Evolutionary conservation across 2,113 vertebrate genomes (phyloP), one percentile per base, ranked within the genome.

Genomic region (Ophiodon elongatus): DNA sequence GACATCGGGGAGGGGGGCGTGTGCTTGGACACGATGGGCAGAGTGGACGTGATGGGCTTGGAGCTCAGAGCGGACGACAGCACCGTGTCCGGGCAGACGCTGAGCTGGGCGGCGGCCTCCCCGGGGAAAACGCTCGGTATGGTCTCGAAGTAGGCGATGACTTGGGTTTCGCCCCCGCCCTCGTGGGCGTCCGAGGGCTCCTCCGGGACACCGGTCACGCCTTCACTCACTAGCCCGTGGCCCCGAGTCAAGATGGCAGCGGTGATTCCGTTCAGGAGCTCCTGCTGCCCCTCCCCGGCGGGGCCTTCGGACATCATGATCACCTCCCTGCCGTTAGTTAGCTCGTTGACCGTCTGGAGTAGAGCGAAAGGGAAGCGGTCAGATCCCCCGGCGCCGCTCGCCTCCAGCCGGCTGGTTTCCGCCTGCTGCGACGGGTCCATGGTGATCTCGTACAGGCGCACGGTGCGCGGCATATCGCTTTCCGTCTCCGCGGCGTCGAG

Each of bases 1-100:
- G 83, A 85, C 1, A 69, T 4, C 1, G 85, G 45, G 0, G 87
- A 11, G 0, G 89, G 52, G 0, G 83, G 8, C 1, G 57, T 31
- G 1, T 95, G 91, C 64, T 95, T 95, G 23, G 95, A 95, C 13
- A 95, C 90, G 0, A 96, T 95, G 1, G 96, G 96, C 25, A 96
- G 73, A 0, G 94, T 96, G 6, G 96, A 96, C 0, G 94, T 75
- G 15, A 97, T 94, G 84, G 96, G 96, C 2, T 90, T 79, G 23
- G 89, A 70, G 64, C 91, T 91, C 21, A 96, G 88, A 2, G 96
- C 94, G 0, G 95, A 90, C 0, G 95, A 96, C 35, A 96, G 79
- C 10, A 96, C 85, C 0, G 95, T 96, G 4, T 96, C 93, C 0
- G 94, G 89, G 33, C 89, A 39, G 62, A 90, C 74, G 80, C 31